Base-by-base conservation (phyloP, 2,888 invertebrate species). In the Oxystoma pomonae region DNA sequence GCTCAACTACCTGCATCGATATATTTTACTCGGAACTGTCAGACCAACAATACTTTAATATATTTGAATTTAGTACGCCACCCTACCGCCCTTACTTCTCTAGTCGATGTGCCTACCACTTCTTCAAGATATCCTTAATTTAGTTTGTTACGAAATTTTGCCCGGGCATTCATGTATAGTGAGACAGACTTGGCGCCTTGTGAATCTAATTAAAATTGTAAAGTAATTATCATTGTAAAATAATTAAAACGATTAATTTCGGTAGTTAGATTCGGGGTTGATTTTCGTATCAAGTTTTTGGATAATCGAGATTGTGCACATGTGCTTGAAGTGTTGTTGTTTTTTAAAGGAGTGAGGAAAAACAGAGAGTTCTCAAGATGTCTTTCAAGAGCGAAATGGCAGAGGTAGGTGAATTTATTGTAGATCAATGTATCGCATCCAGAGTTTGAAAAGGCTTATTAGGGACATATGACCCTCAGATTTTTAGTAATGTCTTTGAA, bases 391-490 rank as follows among this genome's bases (percentile, higher is more conserved):
- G 69, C 66, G 74, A 75, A 53, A 63, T 73, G 57, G 63, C 67
- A 67, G 73, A 74, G 75, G 76, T 76, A 69, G 70, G 74, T 74
- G 64, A 62, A 70, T 73, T 66, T 18, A 53, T 16, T n/a, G 3
- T 35, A n/a, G n/a, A n/a, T n/a, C n/a, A n/a, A n/a, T n/a, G n/a
- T n/a, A n/a, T n/a, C n/a, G n/a, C n/a, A n/a, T n/a, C n/a, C n/a
- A n/a, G n/a, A n/a, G n/a, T n/a, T n/a, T n/a, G n/a, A n/a, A n/a
- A n/a, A n/a, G n/a, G n/a, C n/a, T n/a, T n/a, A n/a, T n/a, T n/a
- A n/a, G n/a, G n/a, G n/a, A n/a, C n/a, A n/a, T n/a, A n/a, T n/a
- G n/a, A n/a, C n/a, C n/a, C n/a, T n/a, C n/a, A n/a, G n/a, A n/a
- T n/a, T n/a, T n/a, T n/a, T n/a, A n/a, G n/a, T n/a, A n/a, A n/a